phyloP scores from a whole-genome alignment of 2,888 invertebrate species.

The Drosophila melanosoma region DNA sequence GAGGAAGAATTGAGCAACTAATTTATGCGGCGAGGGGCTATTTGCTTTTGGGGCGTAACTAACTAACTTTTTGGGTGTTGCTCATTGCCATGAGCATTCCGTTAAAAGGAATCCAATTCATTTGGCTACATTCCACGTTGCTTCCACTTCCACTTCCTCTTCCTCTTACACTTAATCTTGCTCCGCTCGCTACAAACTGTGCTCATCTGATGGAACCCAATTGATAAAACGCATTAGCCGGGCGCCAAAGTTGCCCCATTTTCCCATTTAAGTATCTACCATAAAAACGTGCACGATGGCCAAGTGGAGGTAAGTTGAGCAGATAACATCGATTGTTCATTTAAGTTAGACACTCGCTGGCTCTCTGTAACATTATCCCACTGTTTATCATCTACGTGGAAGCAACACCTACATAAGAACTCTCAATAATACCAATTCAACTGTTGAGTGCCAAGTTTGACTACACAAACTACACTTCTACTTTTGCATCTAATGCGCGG shows the following conservation, averaged over 20 bases:
- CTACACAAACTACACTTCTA: conserved; percentile 18
- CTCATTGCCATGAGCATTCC: background rate
- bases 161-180: background rate
- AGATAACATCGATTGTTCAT: conserved; percentile 73
- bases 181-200: conserved; percentile 66
- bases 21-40: conserved; percentile 51
- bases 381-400: conserved; percentile 54
- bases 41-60: conserved; percentile 41
- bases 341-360: conserved; percentile 43
- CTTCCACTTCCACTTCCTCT: background rate
- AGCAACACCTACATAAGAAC: conserved; percentile 3
- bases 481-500: conserved; percentile 28
- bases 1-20: conserved; percentile 42
- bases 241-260: conserved; percentile 61
- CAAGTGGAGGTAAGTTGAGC: conserved; percentile 23
- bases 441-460: conserved; percentile 32
- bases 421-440: background rate
- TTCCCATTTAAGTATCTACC: conserved; percentile 44
- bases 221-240: conserved; percentile 80
- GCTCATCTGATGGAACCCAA: conserved; percentile 76
- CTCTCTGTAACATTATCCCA: conserved; percentile 28
- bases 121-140: conserved; percentile 58
- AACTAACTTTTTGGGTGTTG: conserved; percentile 58
- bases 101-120: conserved; percentile 68
- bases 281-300: conserved; percentile 56